Evolutionary conservation across 2,797 vertebrate genomes (phyloP), one percentile per base, ranked within the genome.

Genomic region (Danio albolineatus): DNA sequence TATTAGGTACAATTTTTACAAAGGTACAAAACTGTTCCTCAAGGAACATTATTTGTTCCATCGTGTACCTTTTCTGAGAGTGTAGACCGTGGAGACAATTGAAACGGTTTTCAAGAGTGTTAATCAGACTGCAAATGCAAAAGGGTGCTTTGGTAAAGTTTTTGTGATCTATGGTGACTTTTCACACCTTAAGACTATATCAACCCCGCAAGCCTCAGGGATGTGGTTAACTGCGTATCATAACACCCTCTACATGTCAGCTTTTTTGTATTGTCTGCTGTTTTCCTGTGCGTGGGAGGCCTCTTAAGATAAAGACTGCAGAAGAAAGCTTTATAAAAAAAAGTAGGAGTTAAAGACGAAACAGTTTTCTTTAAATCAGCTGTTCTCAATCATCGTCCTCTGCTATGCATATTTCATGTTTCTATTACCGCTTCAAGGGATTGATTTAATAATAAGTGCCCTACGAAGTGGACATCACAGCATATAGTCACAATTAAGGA

Each of bases 231-330:
- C 62, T 41, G 48, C 67, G 6, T 64, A 59, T 44, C 66, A 49
- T 48, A 39, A 19, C 62, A 48, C 60, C 14, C 28, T 14, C 73
- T 56, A 36, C n/a, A 16, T 19, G 54, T 71, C 57, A 79, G 59
- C 57, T 57, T 51, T 71, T 78, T 71, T 44, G 48, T 71, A 54
- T 79, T 62, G 66, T 72, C 6, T 72, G 67, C 77, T 44, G 38
- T 79, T 72, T 79, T 71, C 67, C 77, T 71, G 66, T 79, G 46
- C 12, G 57, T 72, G 6, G 67, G 77, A 71, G 48, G 44, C 7
- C 59, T 51, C 10, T 10, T 9, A 49, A 69, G 9, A 46, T 46
- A 9, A 65, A 53, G 4, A n/a, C n/a, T 53, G 10, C 16, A 51
- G 16, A 59, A 59, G 5, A 10, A 8, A 8, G 4, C 12, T 5